Percentiles rank a stretch among this genome's conserved stretches.
phyloP scores from a whole-genome alignment of 2,888 invertebrate genomes.

The Leistus spinibarbis region DNA sequence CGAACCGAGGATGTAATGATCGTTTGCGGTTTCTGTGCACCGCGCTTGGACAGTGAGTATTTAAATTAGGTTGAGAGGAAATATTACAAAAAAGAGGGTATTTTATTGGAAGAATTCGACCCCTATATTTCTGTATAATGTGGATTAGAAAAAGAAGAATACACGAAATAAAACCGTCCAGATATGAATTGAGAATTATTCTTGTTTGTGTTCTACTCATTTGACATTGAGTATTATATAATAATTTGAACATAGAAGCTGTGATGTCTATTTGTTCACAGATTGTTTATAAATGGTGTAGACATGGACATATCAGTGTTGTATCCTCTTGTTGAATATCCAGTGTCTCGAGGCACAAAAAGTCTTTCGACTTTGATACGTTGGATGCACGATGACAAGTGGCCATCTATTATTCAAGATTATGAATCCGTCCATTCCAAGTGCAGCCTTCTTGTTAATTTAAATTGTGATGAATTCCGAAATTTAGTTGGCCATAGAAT shows the following conservation, averaged over 20 bases:
- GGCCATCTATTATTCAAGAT: conserved; percentile 61
- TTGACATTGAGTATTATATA: not conserved
- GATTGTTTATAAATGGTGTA: conserved; percentile 80
- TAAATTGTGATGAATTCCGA: conserved; percentile 58
- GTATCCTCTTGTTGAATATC: conserved; percentile 78
- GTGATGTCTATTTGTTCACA: conserved; percentile 55
- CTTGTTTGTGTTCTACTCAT: not conserved
- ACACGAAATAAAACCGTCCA: no score
- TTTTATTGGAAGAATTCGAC: no score
- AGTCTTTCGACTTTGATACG: conserved; percentile 81
- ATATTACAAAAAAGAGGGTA: no score
- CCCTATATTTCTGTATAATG: not conserved
- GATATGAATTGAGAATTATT: no score
- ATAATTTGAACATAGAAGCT: not conserved
- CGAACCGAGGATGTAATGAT: conserved; percentile 72
- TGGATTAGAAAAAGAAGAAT: no score
- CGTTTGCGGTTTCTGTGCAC: conserved; percentile 66
- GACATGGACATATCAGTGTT: conserved; percentile 77
- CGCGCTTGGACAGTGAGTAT: conserved; percentile 68
- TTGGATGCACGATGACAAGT: conserved; percentile 89
- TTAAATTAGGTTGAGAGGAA: not conserved
- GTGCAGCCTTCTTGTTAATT: conserved; percentile 56
- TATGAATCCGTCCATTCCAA: conserved; percentile 51
- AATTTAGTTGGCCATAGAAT: conserved; percentile 53
- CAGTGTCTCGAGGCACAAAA: conserved; percentile 86